Conservation (phyloP, 2,113 vertebrate genomes). For the Perca schrenkii region DNA sequence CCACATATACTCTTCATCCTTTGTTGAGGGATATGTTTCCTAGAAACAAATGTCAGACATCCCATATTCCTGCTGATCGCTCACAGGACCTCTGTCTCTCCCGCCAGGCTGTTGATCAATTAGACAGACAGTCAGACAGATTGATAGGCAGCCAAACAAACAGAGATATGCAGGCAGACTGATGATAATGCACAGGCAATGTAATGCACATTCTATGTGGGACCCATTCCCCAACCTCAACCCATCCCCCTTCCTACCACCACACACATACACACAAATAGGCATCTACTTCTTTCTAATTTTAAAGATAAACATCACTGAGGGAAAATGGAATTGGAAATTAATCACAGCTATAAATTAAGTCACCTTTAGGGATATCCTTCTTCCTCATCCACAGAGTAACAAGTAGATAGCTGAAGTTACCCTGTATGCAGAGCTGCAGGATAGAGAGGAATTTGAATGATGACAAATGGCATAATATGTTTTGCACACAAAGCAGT, state of each 20-base stretch:
- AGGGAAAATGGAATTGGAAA: conserved; percentile 81
- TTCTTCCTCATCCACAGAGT: conserved; percentile 43
- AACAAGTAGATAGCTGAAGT: conserved; percentile 58
- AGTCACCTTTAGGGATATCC: conserved; percentile 70
- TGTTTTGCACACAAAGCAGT: conserved; percentile 74
- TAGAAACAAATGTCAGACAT: conserved; percentile 47
- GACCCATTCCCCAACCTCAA: neutral
- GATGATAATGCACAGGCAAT: conserved; percentile 63
- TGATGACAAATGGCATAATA: conserved; percentile 66
- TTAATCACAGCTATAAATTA: conserved; percentile 83
- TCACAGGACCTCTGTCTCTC: conserved; percentile 48
- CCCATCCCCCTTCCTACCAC: conserved; percentile 8
- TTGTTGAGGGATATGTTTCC: conserved; percentile 40
- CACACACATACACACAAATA: conserved; percentile 56
- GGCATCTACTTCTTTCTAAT: conserved; percentile 67
- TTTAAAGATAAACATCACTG: conserved; percentile 80
- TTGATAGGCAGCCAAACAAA: conserved; percentile 66
- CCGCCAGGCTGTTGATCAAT: conserved; percentile 66
- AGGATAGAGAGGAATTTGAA: conserved; percentile 60
- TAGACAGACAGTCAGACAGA: conserved; percentile 63
- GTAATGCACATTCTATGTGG: conserved; percentile 58
- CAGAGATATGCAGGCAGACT: conserved; percentile 64
- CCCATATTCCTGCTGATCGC: conserved; percentile 27
- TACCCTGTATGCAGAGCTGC: conserved; percentile 47
- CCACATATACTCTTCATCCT: conserved; percentile 15